phyloP scores from a whole-genome alignment of 1,140 invertebrate genomes.

The Mamestra configurata region DNA sequence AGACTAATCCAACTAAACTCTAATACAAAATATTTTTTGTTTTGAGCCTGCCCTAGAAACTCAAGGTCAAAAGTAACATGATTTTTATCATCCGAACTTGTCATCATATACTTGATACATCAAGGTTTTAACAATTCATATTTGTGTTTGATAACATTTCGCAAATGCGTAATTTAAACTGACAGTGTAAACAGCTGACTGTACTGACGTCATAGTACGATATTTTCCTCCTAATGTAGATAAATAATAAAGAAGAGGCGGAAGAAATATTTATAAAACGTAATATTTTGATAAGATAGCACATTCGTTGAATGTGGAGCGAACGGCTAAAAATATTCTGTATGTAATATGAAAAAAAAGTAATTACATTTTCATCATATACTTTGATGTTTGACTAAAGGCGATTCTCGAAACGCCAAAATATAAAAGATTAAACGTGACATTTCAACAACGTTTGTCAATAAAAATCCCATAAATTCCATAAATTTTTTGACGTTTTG shows the following conservation, averaged over 20 bases:
- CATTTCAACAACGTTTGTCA: too few relatives aligned
- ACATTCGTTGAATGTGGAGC: not conserved
- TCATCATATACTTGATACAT: not conserved
- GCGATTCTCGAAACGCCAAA: too few relatives aligned
- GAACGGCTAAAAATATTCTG: too few relatives aligned
- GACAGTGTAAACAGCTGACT: slow-evolving; percentile 1
- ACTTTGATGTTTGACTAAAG: too few relatives aligned
- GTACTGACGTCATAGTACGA: not conserved
- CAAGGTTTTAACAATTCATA: not conserved
- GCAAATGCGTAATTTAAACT: not conserved
- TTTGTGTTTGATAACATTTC: slow-evolving; percentile 8
- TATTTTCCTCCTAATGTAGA: not conserved
- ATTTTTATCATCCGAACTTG: not conserved
- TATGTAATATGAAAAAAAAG: too few relatives aligned
- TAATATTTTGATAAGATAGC: slow-evolving; percentile 16
- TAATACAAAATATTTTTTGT: not conserved
- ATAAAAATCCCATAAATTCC: too few relatives aligned
- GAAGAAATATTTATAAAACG: not conserved
- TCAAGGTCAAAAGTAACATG: not conserved
- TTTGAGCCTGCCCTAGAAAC: not conserved
- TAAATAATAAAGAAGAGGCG: not conserved
- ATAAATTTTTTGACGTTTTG: too few relatives aligned
- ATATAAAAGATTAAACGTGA: too few relatives aligned
- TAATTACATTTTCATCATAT: too few relatives aligned
- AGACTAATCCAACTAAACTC: too few relatives aligned